A percentile compares a stretch with the other conserved stretches of the same genome.
Conservation (phyloP, 2,113 vertebrate species). For the Mirounga angustirostris region DNA sequence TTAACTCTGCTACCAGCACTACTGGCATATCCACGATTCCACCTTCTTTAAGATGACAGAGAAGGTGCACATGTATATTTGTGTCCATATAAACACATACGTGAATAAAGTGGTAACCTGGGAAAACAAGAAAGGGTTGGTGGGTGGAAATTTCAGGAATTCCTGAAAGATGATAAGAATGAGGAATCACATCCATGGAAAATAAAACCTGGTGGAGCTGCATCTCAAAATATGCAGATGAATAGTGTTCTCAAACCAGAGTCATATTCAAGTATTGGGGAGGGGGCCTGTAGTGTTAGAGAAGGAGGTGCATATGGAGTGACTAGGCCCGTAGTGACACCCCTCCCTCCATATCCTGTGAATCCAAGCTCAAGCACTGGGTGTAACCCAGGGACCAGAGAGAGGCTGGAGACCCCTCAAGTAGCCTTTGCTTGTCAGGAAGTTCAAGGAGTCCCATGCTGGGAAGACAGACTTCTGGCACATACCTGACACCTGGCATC, state of each 20-base stretch:
- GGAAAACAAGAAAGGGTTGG: neutral
- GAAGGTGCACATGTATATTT: neutral
- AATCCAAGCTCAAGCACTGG: neutral
- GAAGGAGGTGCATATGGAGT: neutral
- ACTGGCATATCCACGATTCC: neutral
- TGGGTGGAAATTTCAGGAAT: conserved; percentile 5
- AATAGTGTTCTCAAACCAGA: neutral
- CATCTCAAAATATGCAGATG: neutral
- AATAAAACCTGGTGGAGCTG: neutral
- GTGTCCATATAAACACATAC: neutral
- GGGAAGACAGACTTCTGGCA: neutral
- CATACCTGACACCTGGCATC: neutral
- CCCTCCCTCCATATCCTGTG: neutral
- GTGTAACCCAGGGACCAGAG: neutral
- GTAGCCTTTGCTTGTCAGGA: neutral
- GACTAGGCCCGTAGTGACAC: neutral
- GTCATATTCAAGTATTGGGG: neutral
- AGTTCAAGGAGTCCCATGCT: neutral
- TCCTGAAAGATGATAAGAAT: conserved; percentile 16
- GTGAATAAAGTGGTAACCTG: neutral
- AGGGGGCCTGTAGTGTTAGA: neutral
- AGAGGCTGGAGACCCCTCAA: neutral
- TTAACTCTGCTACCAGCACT: neutral
- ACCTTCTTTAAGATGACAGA: neutral
- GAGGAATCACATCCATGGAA: neutral